Conservation (phyloP, 1,140 invertebrate species). For the Pogonognathellus flavescens region DNA sequence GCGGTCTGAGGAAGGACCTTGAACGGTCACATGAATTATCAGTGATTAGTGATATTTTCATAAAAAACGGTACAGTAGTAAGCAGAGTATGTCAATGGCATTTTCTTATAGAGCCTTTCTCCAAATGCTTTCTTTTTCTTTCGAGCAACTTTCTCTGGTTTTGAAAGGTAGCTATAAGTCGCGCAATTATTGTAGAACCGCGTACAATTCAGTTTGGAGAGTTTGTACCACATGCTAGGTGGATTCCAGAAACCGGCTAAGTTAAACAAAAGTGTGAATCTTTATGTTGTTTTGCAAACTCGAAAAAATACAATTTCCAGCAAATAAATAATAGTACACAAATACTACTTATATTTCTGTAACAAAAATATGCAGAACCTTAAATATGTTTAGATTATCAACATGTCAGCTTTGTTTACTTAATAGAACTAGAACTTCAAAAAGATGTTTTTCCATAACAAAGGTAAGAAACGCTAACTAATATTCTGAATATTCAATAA, state of each 20-base stretch:
- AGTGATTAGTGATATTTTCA: no score
- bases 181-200: no score
- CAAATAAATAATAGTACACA: not conserved
- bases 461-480: no score
- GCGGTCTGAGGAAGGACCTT: no score
- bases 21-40: no score
- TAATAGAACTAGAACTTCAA: conserved; percentile 14
- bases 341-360: not conserved
- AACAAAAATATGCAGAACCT: not conserved
- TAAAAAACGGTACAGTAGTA: no score
- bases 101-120: no score
- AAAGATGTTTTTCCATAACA: not conserved
- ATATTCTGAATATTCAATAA: no score
- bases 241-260: not conserved
- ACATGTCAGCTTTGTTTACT: conserved; percentile 4
- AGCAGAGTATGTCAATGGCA: no score
- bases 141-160: no score
- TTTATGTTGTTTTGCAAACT: not conserved
- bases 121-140: no score
- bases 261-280: not conserved
- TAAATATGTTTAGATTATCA: conserved; percentile 12
- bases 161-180: no score
- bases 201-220: not conserved
- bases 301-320: not conserved
- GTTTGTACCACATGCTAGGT: not conserved